phyloP scores from a whole-genome alignment of 2,113 vertebrate genomes.

The Malurus elegans region DNA sequence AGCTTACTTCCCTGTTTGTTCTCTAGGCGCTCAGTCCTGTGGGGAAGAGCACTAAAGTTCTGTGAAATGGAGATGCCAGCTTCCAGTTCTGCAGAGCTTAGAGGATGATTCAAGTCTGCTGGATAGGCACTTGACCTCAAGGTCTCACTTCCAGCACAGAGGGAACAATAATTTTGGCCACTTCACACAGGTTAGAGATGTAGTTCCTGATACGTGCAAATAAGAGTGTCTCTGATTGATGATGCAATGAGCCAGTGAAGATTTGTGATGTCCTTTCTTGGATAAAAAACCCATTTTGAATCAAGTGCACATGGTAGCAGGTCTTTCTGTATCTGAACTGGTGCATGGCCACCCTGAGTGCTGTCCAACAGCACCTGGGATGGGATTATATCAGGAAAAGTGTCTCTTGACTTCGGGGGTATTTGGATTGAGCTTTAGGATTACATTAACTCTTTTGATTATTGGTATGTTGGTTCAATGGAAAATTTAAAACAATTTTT shows the following conservation, averaged over 20 bases:
- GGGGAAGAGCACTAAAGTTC: neutral
- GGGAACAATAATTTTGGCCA: neutral
- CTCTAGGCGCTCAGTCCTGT: neutral
- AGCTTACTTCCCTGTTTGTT: neutral
- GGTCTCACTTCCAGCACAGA: neutral
- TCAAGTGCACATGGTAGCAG: rapidly evolving
- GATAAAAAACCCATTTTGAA: neutral
- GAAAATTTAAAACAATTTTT: neutral
- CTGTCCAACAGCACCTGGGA: neutral
- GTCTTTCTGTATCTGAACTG: neutral
- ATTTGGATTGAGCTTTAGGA: neutral
- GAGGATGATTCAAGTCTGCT: neutral
- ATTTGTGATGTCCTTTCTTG: neutral
- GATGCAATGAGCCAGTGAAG: neutral
- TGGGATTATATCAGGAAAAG: neutral
- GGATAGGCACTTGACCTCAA: neutral
- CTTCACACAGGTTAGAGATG: neutral
- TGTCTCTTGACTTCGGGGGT: neutral
- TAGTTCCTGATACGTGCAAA: neutral
- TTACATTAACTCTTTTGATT: neutral
- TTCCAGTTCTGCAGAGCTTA: neutral
- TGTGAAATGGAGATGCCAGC: neutral
- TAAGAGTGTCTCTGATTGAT: neutral
- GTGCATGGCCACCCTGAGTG: neutral
- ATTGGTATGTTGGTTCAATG: neutral